Conservation (phyloP, 2,113 vertebrate species). For the Apaloderma vittatum region DNA sequence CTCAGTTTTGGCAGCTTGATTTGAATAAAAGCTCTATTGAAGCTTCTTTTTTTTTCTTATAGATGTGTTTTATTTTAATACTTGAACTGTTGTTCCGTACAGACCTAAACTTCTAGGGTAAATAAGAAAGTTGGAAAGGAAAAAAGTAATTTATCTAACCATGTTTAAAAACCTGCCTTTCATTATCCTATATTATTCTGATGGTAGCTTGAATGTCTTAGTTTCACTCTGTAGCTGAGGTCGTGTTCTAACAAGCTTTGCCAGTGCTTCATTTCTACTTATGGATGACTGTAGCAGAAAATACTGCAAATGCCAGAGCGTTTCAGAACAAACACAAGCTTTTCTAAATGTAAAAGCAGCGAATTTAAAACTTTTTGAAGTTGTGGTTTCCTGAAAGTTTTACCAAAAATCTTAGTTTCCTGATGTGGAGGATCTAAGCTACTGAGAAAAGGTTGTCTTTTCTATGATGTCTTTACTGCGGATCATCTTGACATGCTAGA, state of each 20-base stretch:
- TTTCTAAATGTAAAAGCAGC: background rate
- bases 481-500: background rate
- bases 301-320: background rate
- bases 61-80: background rate
- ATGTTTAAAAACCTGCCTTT: background rate
- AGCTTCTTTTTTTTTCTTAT: background rate
- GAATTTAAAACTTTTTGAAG: background rate
- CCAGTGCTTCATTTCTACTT: background rate
- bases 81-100: background rate
- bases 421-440: background rate
- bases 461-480: background rate
- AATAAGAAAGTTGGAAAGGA: background rate
- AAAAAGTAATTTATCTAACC: background rate
- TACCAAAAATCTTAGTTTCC: background rate
- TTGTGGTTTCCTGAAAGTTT: background rate
- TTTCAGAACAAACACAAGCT: background rate
- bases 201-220: background rate
- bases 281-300: background rate
- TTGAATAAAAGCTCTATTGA: slow-evolving; percentile 1
- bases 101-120: background rate
- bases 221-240: background rate
- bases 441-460: background rate
- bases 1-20: background rate
- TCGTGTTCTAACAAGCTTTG: background rate
- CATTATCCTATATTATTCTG: background rate